Percentiles rank a stretch among this genome's conserved stretches.
These are phyloP conservation scores for Zootermopsis nevadensis DNA, from an alignment of 2,888 invertebrate genomes.

Conservation along the genomic window DNA sequence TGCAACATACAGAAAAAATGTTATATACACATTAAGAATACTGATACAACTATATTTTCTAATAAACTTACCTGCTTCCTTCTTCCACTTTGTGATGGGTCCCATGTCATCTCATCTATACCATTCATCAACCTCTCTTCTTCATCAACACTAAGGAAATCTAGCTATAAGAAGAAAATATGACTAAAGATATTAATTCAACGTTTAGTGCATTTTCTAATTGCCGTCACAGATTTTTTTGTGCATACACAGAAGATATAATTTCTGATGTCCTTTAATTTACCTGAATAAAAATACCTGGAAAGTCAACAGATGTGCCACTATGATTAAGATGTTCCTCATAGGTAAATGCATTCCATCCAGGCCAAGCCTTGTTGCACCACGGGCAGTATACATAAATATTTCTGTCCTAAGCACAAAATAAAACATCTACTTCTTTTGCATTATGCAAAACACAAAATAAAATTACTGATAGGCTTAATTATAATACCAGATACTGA, in stretches of 20 bases:
- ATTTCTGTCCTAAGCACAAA: slow-evolving; percentile 66
- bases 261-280: slow-evolving; percentile 8
- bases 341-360: slow-evolving; percentile 74
- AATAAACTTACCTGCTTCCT: slow-evolving; percentile 81
- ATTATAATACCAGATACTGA: background rate
- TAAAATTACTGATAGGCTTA: background rate
- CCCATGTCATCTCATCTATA: slow-evolving; percentile 88
- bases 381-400: slow-evolving; percentile 80
- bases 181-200: slow-evolving; percentile 44
- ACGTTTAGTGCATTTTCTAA: too few species aligned
- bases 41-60: too few species aligned
- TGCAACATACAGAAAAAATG: too few species aligned
- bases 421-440: background rate
- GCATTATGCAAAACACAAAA: background rate
- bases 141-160: slow-evolving; percentile 81
- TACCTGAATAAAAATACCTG: slow-evolving; percentile 74
- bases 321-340: slow-evolving; percentile 75
- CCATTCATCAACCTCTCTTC: slow-evolving; percentile 72
- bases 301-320: slow-evolving; percentile 70
- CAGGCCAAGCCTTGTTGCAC: slow-evolving; percentile 81
- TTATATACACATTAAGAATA: too few species aligned
- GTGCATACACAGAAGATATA: background rate
- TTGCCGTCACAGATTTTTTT: too few species aligned
- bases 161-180: slow-evolving; percentile 63
- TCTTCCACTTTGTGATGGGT: slow-evolving; percentile 93